Percentiles rank a stretch among this genome's conserved stretches.
Conservation (phyloP, 2,888 invertebrate species). For the Heliconius erato region DNA sequence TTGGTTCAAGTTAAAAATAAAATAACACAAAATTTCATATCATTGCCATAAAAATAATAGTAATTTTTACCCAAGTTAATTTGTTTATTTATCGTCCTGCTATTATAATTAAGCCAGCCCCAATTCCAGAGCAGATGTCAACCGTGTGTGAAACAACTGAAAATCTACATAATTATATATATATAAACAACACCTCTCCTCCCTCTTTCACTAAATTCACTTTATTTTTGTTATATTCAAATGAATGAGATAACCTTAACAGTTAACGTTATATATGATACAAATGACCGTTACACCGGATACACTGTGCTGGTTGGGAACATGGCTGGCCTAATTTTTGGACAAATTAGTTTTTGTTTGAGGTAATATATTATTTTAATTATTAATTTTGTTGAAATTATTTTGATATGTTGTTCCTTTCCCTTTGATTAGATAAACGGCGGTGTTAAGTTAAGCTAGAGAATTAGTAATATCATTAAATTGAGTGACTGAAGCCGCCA, state of each 20-base stretch:
- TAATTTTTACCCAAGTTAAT: background rate
- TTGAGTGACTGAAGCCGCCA: background rate
- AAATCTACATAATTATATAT: background rate
- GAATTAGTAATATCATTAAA: background rate
- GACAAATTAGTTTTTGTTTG: background rate
- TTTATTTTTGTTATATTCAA: conserved; percentile 16
- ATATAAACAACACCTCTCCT: background rate
- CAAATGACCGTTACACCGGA: conserved; percentile 29
- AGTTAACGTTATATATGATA: conserved; percentile 7
- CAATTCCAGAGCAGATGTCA: background rate
- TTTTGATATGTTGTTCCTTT: background rate
- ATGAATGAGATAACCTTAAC: conserved; percentile 21
- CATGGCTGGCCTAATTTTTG: conserved; percentile 15
- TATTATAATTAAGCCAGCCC: background rate
- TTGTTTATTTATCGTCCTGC: background rate
- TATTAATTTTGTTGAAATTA: background rate
- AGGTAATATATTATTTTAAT: background rate
- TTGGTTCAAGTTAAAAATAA: too few species aligned
- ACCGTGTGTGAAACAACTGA: background rate
- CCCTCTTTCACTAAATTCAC: background rate
- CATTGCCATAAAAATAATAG: too few species aligned
- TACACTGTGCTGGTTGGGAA: background rate
- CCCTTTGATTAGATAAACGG: background rate
- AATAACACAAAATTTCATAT: too few species aligned
- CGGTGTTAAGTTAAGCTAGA: background rate